Base-by-base conservation (phyloP, 1,140 invertebrate genomes). In the Heliconius nattereri region DNA sequence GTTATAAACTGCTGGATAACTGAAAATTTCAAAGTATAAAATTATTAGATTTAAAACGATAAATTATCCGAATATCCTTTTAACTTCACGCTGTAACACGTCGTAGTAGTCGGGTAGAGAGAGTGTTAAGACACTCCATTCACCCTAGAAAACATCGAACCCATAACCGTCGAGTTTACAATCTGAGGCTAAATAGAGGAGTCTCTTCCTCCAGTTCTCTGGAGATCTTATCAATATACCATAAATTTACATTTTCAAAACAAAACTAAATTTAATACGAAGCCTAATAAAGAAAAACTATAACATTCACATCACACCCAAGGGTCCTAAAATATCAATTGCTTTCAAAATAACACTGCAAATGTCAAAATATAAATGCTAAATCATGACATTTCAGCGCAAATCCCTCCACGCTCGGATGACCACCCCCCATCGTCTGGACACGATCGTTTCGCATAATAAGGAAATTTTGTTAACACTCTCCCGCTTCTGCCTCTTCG, bases 291-390 rank as follows among this genome's bases (percentile, higher is more conserved):
- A 26, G 60, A 26, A 66, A 66, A 66, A 11, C 13, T 11, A 11
- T 66, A 66, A n/a, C 60, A 66, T 66, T 66, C 60, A 16, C 60
- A 66, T 66, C 60, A 66, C 60, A 66, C 75, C 75, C 60, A 23
- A 49, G 75, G 32, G 75, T 26, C 60, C 78, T 49, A 74, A 52
- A 37, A 26, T 11, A n/a, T 71, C 37, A 49, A 54, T 66, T 52
- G 78, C 71, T 37, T 75, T 75, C 83, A 80, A 85, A 84, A 87
- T 85, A 84, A 82, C 84, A 79, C 35, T 45, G 73, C n/a, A 85
- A 87, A 87, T 87, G 84, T 85, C 86, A 87, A 83, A 87, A 85
- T 54, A 84, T 83, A 85, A 87, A 87, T 84, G 83, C 78, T 84
- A 83, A 80, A 71, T 75, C 76, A 75, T 74, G 83, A 76, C 86